These are phyloP conservation scores for Holocentrus rufus DNA, from an alignment of 2,797 vertebrate species.

Conservation along the genomic window DNA sequence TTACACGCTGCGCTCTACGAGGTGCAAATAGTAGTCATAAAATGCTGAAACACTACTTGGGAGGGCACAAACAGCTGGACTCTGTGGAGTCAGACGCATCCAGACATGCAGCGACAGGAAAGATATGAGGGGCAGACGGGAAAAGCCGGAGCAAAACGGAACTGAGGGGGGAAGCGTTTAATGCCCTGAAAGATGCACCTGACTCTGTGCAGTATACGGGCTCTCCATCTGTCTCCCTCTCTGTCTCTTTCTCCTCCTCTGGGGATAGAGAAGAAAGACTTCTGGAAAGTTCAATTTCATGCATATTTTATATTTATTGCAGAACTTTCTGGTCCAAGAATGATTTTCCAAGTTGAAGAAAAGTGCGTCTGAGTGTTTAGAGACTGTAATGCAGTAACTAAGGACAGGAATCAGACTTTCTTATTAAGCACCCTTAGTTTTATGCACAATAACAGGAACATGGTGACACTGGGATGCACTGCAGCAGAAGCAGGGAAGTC, in stretches of 20 bases:
- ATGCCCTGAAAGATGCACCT: slow-evolving; percentile 74
- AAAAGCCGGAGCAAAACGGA: slow-evolving; percentile 63
- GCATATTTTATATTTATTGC: slow-evolving; percentile 13
- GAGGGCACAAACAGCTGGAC: slow-evolving; percentile 84
- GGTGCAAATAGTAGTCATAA: slow-evolving; percentile 85
- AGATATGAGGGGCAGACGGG: slow-evolving; percentile 33
- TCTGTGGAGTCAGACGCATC: slow-evolving; percentile 77
- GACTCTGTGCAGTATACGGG: slow-evolving; percentile 45
- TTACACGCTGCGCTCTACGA: slow-evolving; percentile 78
- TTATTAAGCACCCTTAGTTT: slow-evolving; percentile 1
- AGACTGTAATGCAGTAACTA: background rate
- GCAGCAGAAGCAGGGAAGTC: too few relatives aligned
- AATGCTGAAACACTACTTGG: slow-evolving; percentile 82
- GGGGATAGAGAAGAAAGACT: background rate
- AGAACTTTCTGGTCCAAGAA: background rate
- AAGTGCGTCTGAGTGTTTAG: slow-evolving; percentile 1
- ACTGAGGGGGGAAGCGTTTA: slow-evolving; percentile 56
- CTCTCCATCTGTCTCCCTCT: slow-evolving; percentile 22
- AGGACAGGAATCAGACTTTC: background rate
- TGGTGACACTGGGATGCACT: background rate
- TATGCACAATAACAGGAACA: slow-evolving; percentile 5
- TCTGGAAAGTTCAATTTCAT: background rate
- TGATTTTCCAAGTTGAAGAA: slow-evolving; percentile 7
- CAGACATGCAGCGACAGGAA: slow-evolving; percentile 79
- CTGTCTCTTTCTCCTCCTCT: slow-evolving; percentile 10